Base-by-base conservation (phyloP, 2,797 vertebrate species). In the Sebastes hubbsi region DNA sequence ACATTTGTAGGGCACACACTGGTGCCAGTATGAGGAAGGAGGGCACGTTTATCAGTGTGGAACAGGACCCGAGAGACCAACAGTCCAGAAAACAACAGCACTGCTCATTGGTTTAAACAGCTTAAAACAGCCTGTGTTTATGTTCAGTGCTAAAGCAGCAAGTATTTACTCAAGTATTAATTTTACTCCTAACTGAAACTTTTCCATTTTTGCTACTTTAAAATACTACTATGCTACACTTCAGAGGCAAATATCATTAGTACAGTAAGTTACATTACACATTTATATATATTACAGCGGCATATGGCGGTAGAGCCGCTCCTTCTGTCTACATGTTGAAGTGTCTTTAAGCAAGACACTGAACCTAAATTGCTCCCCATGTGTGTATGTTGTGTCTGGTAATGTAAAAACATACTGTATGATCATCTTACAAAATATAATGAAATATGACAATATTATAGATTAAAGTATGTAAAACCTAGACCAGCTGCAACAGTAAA, bases 11-110 rank as follows among this genome's bases (percentile, higher is more conserved):
- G 70, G 59, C 68, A 62, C 20, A 60, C 32, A 20, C 52, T 42
- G 65, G 74, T 71, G 61, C 69, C 52, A 65, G 75, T 73, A 22
- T 38, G 42, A 77, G 42, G 72, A 72, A 60, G 69, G 49, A 80
- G 67, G 68, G 29, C 60, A 74, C 78, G 76, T 88, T 86, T 81
- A 85, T 84, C 69, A 73, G 83, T 55, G 76, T 68, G 68, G 80
- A 87, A 86, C 83, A 77, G 70, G 75, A 70, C 80, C 60, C 67
- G 6, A 0, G 72, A 83, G 84, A 81, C 64, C 46, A 64, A 58
- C 60, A 67, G 18, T 82, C 78, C 67, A 85, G 66, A 63, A 77
- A 77, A 75, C 75, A 54, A 46, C 69, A 66, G 29, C 25, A 12
- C 34, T 52, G 69, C 42, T 55, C 30, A 65, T 81, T 83, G 58